Conservation (phyloP, 2,888 invertebrate genomes). For the Phengaris arion region DNA sequence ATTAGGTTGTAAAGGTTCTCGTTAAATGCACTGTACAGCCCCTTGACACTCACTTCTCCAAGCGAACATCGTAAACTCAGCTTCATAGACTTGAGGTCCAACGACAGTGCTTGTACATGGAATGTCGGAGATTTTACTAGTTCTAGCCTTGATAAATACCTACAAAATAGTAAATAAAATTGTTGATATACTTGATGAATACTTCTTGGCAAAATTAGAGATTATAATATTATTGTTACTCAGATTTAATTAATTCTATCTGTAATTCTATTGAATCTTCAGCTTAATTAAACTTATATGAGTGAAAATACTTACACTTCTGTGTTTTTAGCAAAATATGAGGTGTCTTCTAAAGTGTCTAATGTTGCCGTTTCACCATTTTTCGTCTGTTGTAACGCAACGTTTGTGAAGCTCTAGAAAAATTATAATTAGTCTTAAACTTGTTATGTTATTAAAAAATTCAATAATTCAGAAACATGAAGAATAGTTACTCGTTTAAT, state of each 20-base stretch:
- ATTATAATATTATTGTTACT: background rate
- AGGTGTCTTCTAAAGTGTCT: constrained; percentile 73
- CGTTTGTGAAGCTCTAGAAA: constrained; percentile 80
- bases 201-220: too few species aligned
- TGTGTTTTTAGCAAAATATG: constrained; percentile 77
- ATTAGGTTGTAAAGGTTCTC: constrained; percentile 72
- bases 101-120: constrained; percentile 62
- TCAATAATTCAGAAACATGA: background rate
- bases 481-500: constrained; percentile 76
- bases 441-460: constrained; percentile 8
- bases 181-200: too few species aligned
- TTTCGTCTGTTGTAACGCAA: constrained; percentile 73
- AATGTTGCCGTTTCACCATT: constrained; percentile 70
- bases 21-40: constrained; percentile 71
- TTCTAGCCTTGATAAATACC: constrained; percentile 66
- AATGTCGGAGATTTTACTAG: constrained; percentile 66
- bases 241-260: background rate
- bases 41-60: constrained; percentile 69
- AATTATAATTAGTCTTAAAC: background rate
- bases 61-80: constrained; percentile 62
- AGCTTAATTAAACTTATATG: background rate
- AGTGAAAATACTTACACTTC: constrained; percentile 72
- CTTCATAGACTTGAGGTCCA: constrained; percentile 69
- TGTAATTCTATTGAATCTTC: background rate
- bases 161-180: constrained; percentile 36